phyloP scores from a whole-genome alignment of 2,113 vertebrate species.

The Pangasianodon gigas region DNA sequence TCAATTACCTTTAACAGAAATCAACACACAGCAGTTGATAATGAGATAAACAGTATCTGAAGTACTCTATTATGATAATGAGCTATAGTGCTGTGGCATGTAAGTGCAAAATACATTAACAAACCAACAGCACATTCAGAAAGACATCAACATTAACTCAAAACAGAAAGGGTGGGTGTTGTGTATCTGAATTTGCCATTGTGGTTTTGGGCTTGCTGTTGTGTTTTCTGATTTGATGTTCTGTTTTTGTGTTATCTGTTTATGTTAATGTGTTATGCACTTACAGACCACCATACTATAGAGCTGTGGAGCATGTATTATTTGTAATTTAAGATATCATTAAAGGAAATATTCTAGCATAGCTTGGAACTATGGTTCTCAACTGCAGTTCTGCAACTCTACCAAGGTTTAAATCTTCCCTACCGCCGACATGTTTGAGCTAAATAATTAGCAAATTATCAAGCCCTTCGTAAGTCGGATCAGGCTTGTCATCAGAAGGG shows the following conservation, averaged over 20 bases:
- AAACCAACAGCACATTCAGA: background rate
- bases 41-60: constrained; percentile 8
- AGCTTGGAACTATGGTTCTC: background rate
- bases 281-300: background rate
- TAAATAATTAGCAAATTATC: background rate
- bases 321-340: background rate
- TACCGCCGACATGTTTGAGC: background rate
- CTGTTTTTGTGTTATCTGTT: background rate
- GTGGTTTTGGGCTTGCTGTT: background rate
- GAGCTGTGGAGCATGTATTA: background rate
- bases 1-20: constrained; percentile 82
- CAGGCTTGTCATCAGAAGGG: background rate
- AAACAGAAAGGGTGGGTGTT: background rate
- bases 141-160: background rate
- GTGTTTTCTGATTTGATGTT: background rate
- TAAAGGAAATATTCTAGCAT: background rate
- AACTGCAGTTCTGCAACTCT: background rate
- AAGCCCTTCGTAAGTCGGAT: background rate
- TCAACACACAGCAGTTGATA: background rate
- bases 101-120: background rate
- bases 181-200: background rate
- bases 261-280: background rate
- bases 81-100: background rate
- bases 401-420: background rate
- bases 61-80: background rate